These are phyloP conservation scores for Tamandua tetradactyla DNA, from an alignment of 2,797 vertebrate species.

Conservation along the genomic window DNA sequence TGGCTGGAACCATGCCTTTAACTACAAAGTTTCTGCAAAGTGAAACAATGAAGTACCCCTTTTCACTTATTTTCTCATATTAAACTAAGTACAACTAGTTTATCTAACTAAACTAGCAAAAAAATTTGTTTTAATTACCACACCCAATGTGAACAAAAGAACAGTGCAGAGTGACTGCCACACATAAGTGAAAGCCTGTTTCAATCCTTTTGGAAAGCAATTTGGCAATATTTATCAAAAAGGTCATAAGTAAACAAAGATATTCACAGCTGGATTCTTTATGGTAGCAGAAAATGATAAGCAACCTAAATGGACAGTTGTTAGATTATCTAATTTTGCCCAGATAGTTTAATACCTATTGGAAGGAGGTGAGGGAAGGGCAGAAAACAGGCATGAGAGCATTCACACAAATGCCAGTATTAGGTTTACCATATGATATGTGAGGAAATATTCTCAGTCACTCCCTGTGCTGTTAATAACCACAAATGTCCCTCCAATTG, in stretches of 20 bases:
- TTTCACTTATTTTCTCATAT: not conserved
- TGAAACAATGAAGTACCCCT: constrained; percentile 1
- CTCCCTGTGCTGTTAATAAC: not conserved
- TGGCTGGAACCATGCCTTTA: not conserved
- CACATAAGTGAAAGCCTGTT: not conserved
- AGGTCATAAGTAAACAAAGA: not conserved
- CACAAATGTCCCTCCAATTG: not conserved
- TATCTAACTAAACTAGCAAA: too few species aligned
- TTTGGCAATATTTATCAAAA: not conserved
- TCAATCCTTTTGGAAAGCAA: not conserved
- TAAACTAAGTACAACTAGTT: too few species aligned
- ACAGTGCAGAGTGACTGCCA: not conserved
- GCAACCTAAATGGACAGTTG: not conserved
- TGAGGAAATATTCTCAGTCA: not conserved
- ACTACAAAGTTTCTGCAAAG: constrained; percentile 15
- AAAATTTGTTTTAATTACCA: not conserved
- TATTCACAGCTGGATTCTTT: not conserved
- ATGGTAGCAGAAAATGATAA: constrained; percentile 22
- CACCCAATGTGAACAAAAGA: not conserved
- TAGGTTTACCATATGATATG: not conserved
- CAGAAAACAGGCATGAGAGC: not conserved
- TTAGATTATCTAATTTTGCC: not conserved
- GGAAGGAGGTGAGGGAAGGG: too few species aligned
- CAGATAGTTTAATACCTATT: not conserved
- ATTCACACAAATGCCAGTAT: not conserved